These are phyloP conservation scores for Bucco capensis DNA, from an alignment of 2,113 vertebrate genomes.

Conservation along the genomic window DNA sequence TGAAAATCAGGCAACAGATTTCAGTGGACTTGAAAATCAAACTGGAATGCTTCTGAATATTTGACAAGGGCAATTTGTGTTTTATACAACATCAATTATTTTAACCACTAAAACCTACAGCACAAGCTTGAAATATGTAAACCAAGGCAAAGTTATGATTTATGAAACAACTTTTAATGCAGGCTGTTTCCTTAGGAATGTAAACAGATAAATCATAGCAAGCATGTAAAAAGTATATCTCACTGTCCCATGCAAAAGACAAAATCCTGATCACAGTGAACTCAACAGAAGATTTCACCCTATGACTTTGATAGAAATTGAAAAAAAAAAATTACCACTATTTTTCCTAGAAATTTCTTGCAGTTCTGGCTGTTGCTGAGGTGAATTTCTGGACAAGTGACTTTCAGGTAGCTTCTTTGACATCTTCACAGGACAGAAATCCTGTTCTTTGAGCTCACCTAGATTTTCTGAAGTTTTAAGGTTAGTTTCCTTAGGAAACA, in stretches of 20 bases:
- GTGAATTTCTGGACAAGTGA: constrained; percentile 69
- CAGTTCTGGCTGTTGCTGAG: constrained; percentile 66
- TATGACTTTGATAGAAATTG: neutral
- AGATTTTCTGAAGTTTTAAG: constrained; percentile 77
- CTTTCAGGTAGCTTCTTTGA: constrained; percentile 76
- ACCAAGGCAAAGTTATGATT: neutral
- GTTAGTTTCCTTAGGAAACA: constrained; percentile 98
- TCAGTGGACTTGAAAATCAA: neutral
- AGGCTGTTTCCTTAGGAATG: neutral
- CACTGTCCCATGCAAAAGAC: neutral
- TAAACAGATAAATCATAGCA: neutral
- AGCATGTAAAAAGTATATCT: neutral
- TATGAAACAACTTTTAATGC: neutral
- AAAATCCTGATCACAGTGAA: neutral
- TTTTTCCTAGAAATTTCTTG: constrained; percentile 71
- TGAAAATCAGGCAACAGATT: neutral
- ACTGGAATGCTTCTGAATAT: neutral
- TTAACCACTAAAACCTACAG: neutral
- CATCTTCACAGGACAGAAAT: constrained; percentile 70
- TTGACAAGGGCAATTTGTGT: neutral
- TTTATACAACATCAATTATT: neutral
- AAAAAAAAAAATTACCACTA: constrained; percentile 64
- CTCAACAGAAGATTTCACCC: neutral
- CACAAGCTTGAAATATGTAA: neutral
- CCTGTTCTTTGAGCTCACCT: constrained; percentile 74